Conservation (phyloP, 1,140 invertebrate genomes). For the Leguminivora glycinivorella region DNA sequence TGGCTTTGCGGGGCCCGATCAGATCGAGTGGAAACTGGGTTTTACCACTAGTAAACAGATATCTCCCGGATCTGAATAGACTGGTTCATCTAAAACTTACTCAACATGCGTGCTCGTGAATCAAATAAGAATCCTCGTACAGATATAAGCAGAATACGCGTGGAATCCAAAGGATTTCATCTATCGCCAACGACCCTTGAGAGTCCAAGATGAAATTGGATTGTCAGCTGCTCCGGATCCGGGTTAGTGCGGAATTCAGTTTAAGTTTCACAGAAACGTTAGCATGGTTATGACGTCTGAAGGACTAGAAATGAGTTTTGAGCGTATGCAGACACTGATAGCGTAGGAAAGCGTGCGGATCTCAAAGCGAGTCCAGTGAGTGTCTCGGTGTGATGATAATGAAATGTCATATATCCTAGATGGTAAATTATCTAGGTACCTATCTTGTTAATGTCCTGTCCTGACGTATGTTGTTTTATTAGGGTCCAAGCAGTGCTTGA, state of each 20-base stretch:
- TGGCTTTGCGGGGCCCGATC: too few species aligned
- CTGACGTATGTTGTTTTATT: too few species aligned
- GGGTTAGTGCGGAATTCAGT: neutral
- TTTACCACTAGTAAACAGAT: neutral
- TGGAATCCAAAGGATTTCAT: slow-evolving; percentile 16
- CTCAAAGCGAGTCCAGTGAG: too few species aligned
- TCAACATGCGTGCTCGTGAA: neutral
- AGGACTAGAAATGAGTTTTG: neutral
- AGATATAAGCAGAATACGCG: slow-evolving; percentile 12
- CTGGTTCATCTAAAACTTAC: neutral
- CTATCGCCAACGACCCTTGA: slow-evolving; percentile 7
- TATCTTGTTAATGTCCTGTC: too few species aligned
- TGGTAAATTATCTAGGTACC: too few species aligned
- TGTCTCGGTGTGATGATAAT: too few species aligned
- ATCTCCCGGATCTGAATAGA: neutral
- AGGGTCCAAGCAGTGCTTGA: too few species aligned
- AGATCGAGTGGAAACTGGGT: too few species aligned
- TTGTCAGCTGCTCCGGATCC: slow-evolving; percentile 5
- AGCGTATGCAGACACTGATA: too few species aligned
- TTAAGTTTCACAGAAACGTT: slow-evolving; percentile 2
- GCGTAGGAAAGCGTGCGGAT: too few species aligned
- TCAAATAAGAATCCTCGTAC: neutral
- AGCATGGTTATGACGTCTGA: neutral
- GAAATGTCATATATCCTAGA: too few species aligned
- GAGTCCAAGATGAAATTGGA: slow-evolving; percentile 12